Evolutionary conservation across 2,113 vertebrate genomes (phyloP), one percentile per base, ranked within the genome.

Genomic region (Isichthys henryi): DNA sequence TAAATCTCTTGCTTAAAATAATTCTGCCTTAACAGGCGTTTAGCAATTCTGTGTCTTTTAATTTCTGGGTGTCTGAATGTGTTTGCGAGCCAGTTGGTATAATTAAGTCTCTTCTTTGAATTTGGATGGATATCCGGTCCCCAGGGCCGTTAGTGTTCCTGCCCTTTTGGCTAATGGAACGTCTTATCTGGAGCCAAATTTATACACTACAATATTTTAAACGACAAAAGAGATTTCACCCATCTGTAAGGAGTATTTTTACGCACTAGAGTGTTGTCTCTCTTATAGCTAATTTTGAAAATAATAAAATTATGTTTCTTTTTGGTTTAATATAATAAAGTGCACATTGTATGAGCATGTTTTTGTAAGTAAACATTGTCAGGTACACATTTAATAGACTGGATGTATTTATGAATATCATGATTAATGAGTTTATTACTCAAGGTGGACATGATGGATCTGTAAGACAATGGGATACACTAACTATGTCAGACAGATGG

Each of bases 161-260:
- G 84, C 87, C 66, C 82, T 86, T 70, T 21, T 87, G 62, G 31
- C 66, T 87, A 35, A 8, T 52, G 46, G 87, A 27, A 45, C 31
- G 4, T 23, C 4, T 80, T 10, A 56, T 62, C 52, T 35, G 31
- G 10, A 46, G 82, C 88, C n/a, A 49, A 49, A 45, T 62, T 89
- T 21, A n/a, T 82, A 66, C 49, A 27, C 88, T 85, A 53, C 27
- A 85, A 83, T 85, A 82, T 85, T 86, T 89, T 23, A 89, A 58
- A 89, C 48, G 88, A 85, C 17, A 84, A 39, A 5, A 84, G 77
- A 50, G 77, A 89, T 39, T 45, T 83, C 7, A 1, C 43, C 39
- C 88, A 86, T 86, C 43, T 86, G 80, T 15, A 85, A 58, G 48
- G 39, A 85, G 39, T 86, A 19, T n/a, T 82, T 58, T 45, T 31